Evolutionary conservation across 1,140 invertebrate genomes (phyloP), one percentile per base, ranked within the genome.

Genomic region (Bombus consobrinus): DNA sequence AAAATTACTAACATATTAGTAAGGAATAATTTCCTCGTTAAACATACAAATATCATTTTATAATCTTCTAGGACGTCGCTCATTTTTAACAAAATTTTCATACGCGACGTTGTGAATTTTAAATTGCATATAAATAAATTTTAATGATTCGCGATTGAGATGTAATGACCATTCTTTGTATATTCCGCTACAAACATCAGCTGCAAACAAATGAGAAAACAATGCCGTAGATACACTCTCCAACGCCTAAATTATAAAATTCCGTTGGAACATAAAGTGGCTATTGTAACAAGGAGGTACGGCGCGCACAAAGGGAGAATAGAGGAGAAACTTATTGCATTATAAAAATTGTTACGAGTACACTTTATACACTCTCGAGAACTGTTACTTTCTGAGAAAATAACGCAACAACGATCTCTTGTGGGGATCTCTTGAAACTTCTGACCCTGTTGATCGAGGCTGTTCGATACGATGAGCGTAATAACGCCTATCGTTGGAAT

Each of bases 401-500:
- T 28, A 64, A 64, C 41, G 34, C 47, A 66, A 28, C 32, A 75
- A 62, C 43, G 3, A 22, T 62, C 59, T 39, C 57, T 43, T 53
- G 39, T 28, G 25, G 39, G 53, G 8, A 34, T 18, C 53, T 47
- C 53, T 62, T 43, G 32, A 47, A 68, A 66, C 28, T 83, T 83
- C 18, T 9, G 34, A 22, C 3, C 69, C n/a, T 28, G 64, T 37
- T 83, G 32, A n/a, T 78, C 62, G 34, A 69, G 47, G 22, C 59
- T n/a, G 43, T 43, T 83, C 62, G 74, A 82, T 64, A 64, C 47
- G 53, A 66, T 76, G 72, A 57, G 47, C 25, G 75, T 77, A 78
- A 83, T 83, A 83, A 78, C 74, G 66, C 64, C 62, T 43, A 32
- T 34, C 34, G 53, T 53, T 77, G 82, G 34, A 77, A 69, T 78